phyloP scores from a whole-genome alignment of 2,888 invertebrate genomes.

The Idaea straminata region DNA sequence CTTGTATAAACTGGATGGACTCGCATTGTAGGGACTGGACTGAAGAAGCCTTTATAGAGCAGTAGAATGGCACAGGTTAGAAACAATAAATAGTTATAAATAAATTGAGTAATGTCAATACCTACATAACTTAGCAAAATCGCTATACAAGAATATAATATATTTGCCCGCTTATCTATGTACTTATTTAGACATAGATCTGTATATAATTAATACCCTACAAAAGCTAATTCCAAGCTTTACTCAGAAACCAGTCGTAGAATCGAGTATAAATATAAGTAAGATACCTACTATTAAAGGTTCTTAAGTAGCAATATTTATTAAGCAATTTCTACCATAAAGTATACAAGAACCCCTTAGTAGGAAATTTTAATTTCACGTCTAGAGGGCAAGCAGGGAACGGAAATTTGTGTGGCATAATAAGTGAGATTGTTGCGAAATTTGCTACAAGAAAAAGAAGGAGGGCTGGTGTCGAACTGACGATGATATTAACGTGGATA shows the following conservation, averaged over 20 bases:
- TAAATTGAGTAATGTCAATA: no score
- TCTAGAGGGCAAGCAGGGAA: conserved; percentile 70
- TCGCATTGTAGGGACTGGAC: no score
- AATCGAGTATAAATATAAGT: neutral
- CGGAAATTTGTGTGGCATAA: conserved; percentile 81
- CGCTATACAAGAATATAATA: no score
- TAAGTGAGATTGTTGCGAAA: conserved; percentile 81
- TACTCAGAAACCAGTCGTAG: neutral
- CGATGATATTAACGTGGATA: conserved; percentile 44
- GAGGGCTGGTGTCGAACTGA: conserved; percentile 64
- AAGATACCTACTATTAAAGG: conserved; percentile 42
- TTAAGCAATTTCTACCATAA: conserved; percentile 70
- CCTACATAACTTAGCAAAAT: no score
- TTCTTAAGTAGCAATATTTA: conserved; percentile 71
- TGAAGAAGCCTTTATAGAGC: no score
- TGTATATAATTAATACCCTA: no score
- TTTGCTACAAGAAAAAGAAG: conserved; percentile 81
- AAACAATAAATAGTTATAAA: no score
- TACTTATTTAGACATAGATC: no score
- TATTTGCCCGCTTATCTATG: no score
- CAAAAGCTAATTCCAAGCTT: conserved; percentile 5
- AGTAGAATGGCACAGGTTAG: no score
- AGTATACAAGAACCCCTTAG: conserved; percentile 67
- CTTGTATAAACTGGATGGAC: no score
- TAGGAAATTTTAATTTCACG: conserved; percentile 80